Evolutionary conservation across 2,888 invertebrate genomes (phyloP).

Genomic region (Orthonevra nobilis): DNA sequence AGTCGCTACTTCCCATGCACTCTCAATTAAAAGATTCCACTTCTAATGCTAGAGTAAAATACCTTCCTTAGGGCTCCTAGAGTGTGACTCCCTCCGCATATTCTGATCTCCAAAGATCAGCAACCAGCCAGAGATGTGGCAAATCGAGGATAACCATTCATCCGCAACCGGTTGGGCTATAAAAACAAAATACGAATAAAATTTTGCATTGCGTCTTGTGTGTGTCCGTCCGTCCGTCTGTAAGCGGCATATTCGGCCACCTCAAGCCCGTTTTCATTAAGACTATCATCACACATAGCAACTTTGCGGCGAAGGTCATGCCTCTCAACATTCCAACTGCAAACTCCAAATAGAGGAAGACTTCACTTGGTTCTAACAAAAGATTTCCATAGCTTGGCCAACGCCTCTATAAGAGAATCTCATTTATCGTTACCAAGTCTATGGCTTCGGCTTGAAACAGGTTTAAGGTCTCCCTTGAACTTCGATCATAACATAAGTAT

Average conservation of each 20-base stretch:
- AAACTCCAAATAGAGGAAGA: conserved; percentile 3
- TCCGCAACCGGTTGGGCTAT: background rate
- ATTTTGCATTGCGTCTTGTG: conserved; percentile 11
- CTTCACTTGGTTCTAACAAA: background rate
- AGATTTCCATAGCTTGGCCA: background rate
- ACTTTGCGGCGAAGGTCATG: conserved; percentile 17
- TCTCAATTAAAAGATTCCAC: no score
- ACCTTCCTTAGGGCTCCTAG: no score
- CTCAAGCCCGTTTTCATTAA: conserved; percentile 15
- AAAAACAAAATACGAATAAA: background rate
- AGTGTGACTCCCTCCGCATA: no score
- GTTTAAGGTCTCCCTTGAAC: conserved; percentile 17
- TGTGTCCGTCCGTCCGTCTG: no score
- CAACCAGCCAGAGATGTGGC: no score
- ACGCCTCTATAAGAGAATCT: conserved; percentile 4
- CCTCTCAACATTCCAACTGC: no score
- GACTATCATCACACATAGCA: conserved; percentile 6
- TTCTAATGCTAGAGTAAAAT: no score
- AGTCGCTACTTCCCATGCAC: no score
- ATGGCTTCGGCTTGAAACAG: conserved; percentile 7
- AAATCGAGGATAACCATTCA: background rate
- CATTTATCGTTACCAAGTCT: conserved; percentile 1
- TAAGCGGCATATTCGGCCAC: no score
- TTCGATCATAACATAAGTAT: conserved; percentile 6
- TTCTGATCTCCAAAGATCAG: no score